Conservation (phyloP, 2,888 invertebrate genomes). For the Nyleta sp. region DNA sequence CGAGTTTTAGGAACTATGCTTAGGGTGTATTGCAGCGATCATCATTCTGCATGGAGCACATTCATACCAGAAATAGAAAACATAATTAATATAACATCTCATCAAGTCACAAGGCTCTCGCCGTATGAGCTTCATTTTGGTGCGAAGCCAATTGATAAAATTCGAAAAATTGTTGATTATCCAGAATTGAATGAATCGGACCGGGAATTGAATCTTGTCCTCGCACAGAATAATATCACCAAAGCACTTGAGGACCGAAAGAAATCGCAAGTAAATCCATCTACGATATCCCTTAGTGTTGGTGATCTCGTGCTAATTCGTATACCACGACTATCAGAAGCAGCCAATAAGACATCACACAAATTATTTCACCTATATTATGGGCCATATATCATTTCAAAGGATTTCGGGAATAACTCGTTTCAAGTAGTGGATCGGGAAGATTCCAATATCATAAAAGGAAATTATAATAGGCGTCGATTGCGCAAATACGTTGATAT, state of each 20-base stretch:
- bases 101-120: not conserved
- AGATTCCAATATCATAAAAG: not conserved
- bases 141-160: not conserved
- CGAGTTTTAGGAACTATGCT: not conserved
- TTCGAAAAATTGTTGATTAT: not conserved
- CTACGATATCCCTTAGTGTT: not conserved
- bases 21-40: constrained; percentile 11
- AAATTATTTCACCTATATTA: constrained; percentile 13
- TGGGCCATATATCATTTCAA: constrained; percentile 1
- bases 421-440: not conserved
- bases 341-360: constrained; percentile 6
- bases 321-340: constrained; percentile 4
- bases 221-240: not conserved
- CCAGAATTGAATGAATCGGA: not conserved
- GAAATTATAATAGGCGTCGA: not conserved
- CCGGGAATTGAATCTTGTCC: not conserved
- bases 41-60: constrained; percentile 21
- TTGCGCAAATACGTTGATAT: not conserved
- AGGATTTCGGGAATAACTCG: constrained; percentile 13
- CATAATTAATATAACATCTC: constrained; percentile 15
- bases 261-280: not conserved
- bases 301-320: constrained; percentile 4
- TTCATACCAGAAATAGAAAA: constrained; percentile 23
- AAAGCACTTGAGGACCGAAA: not conserved
- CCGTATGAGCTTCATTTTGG: constrained; percentile 21